Conservation (phyloP, 2,797 vertebrate species). For the Pyrrhura leucotis region DNA sequence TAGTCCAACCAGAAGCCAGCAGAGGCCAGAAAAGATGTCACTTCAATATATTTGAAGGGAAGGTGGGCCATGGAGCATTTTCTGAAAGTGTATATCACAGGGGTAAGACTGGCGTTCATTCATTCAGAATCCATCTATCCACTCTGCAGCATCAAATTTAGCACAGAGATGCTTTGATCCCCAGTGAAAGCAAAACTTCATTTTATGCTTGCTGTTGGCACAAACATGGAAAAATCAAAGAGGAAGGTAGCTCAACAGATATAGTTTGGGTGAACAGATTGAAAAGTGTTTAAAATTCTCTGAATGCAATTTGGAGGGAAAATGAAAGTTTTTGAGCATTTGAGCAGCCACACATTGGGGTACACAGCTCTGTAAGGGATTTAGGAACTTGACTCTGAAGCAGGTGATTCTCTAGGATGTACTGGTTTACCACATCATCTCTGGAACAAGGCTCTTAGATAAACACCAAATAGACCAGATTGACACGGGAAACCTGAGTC, state of each 20-base stretch:
- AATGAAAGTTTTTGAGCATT: neutral
- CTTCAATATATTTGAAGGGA: conserved; percentile 10
- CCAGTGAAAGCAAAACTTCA: neutral
- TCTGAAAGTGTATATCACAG: neutral
- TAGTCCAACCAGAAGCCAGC: conserved; percentile 1
- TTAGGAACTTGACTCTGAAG: neutral
- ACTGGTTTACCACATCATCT: neutral
- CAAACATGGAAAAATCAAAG: neutral
- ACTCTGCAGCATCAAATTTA: neutral
- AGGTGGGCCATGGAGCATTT: neutral
- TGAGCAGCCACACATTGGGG: neutral
- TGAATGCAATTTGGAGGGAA: neutral
- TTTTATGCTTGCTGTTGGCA: neutral
- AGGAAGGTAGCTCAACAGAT: neutral
- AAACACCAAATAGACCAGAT: neutral
- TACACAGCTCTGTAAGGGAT: neutral
- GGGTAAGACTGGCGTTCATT: neutral
- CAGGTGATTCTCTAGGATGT: neutral
- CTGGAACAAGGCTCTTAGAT: neutral
- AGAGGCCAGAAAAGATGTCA: neutral
- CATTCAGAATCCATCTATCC: neutral
- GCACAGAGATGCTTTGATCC: neutral
- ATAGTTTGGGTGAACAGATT: neutral
- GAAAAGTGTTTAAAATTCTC: neutral
- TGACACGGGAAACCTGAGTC: neutral